Percentiles rank a stretch among this genome's conserved stretches.
Conservation (phyloP, 2,113 vertebrate genomes). For the Sterna hirundo region DNA sequence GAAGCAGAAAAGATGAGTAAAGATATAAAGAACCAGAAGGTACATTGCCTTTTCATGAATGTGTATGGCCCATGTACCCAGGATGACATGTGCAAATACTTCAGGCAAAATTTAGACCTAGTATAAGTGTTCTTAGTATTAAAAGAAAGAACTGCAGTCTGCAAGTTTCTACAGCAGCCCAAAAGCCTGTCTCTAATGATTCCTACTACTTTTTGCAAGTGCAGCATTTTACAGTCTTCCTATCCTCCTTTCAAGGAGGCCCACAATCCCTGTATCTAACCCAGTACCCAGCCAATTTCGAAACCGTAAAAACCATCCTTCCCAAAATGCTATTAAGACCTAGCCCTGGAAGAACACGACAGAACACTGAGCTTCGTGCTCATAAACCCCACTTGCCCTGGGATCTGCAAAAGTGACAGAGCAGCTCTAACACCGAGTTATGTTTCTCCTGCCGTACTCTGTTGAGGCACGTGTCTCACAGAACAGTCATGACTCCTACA, state of each 20-base stretch:
- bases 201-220: background rate
- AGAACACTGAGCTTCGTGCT: background rate
- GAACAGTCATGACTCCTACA: background rate
- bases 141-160: background rate
- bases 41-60: background rate
- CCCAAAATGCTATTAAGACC: background rate
- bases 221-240: background rate
- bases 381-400: background rate
- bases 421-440: background rate
- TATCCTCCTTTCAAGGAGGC: background rate
- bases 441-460: background rate
- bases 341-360: background rate
- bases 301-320: background rate
- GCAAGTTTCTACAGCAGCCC: background rate
- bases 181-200: background rate
- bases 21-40: background rate
- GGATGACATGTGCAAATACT: background rate
- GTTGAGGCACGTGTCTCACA: fast-evolving
- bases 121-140: background rate
- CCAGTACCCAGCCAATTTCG: background rate
- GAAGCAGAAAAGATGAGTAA: background rate
- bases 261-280: background rate
- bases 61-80: background rate
- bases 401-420: background rate
- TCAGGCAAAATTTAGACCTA: background rate